These are phyloP conservation scores for Pterois miles DNA, from an alignment of 2,797 vertebrate genomes.

Conservation along the genomic window DNA sequence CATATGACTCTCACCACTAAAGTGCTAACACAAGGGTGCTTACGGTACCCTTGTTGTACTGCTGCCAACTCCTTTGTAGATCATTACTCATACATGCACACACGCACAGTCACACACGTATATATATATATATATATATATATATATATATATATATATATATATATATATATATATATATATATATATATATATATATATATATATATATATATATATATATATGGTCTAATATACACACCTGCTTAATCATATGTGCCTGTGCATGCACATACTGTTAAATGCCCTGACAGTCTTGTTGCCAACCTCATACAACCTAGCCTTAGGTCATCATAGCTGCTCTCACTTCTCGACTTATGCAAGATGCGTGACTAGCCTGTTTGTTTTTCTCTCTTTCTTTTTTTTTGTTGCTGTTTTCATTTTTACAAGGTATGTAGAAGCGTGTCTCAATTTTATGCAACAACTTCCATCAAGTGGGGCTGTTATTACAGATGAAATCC, in stretches of 20 bases:
- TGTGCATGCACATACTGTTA: slow-evolving; percentile 18
- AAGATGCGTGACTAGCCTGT: slow-evolving; percentile 79
- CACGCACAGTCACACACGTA: slow-evolving; percentile 14
- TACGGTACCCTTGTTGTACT: slow-evolving; percentile 18
- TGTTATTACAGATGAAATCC: slow-evolving; percentile 77
- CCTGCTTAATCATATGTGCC: slow-evolving; percentile 29
- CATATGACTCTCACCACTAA: slow-evolving; percentile 57
- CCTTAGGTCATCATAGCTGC: slow-evolving; percentile 57
- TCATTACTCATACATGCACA: slow-evolving; percentile 55
- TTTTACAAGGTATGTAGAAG: slow-evolving; percentile 81
- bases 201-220: not conserved
- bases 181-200: not conserved
- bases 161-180: not conserved
- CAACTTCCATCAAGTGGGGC: slow-evolving; percentile 64
- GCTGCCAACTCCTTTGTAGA: slow-evolving; percentile 49
- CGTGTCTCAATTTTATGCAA: slow-evolving; percentile 81
- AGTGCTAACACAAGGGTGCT: slow-evolving; percentile 53
- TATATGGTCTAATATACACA: slow-evolving; percentile 38
- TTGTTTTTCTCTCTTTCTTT: slow-evolving; percentile 64
- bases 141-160: not conserved
- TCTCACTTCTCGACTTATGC: slow-evolving; percentile 66
- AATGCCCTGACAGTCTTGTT: slow-evolving; percentile 33
- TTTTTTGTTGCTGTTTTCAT: slow-evolving; percentile 64
- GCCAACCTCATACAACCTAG: slow-evolving; percentile 37
- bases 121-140: not conserved